Conservation (phyloP, 1,140 invertebrate species). For the Temnothorax longispinosus region DNA sequence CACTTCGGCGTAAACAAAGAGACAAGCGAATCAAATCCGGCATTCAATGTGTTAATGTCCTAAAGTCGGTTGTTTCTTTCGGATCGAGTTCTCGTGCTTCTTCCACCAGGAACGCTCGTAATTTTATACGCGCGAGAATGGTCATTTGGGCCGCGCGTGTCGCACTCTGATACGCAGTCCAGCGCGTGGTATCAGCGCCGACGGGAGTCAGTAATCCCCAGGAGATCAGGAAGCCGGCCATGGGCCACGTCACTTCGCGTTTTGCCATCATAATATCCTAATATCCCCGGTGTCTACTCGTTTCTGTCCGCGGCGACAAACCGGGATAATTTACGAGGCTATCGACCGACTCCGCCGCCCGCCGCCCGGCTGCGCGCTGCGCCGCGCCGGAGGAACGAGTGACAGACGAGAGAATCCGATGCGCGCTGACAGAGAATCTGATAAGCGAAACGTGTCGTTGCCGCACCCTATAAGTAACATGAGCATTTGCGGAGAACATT, state of each 20-base stretch:
- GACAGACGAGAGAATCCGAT: neutral
- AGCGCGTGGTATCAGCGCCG: conserved; percentile 59
- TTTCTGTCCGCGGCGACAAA: conserved; percentile 54
- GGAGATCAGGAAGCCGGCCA: conserved; percentile 67
- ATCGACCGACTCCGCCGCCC: neutral
- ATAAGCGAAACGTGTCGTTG: neutral
- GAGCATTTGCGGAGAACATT: neutral
- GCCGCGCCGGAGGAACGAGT: neutral
- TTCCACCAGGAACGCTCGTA: neutral
- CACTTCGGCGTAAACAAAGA: too few relatives aligned
- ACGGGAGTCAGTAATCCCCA: conserved; percentile 67
- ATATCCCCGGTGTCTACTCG: conserved; percentile 61
- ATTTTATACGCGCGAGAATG: neutral
- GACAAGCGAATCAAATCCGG: too few relatives aligned
- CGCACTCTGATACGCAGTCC: conserved; percentile 8
- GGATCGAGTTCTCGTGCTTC: neutral
- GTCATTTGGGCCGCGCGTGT: neutral
- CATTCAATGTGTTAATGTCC: too few relatives aligned
- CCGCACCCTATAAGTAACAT: neutral
- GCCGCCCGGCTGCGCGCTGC: neutral
- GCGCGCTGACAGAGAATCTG: neutral
- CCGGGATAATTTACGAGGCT: conserved; percentile 62
- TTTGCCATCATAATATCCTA: conserved; percentile 65
- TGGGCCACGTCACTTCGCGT: neutral
- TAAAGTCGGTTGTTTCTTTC: neutral